Percentiles rank a stretch among this genome's conserved stretches.
These are phyloP conservation scores for Sorex araneus DNA, from an alignment of 2,113 vertebrate genomes.

Conservation along the genomic window DNA sequence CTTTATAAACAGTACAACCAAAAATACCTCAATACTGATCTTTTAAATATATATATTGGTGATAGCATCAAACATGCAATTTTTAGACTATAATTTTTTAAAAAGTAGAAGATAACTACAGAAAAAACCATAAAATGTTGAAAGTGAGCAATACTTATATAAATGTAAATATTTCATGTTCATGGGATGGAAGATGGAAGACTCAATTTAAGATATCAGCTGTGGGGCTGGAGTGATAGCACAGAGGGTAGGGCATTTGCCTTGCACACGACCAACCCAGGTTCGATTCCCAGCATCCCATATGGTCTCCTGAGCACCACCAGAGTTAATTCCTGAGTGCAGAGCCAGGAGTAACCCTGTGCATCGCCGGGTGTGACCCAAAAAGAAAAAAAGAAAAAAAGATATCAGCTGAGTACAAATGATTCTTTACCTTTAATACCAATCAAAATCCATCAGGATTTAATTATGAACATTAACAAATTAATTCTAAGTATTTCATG, in stretches of 20 bases:
- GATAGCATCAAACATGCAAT: not conserved
- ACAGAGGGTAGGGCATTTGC: too few species aligned
- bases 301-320: too few species aligned
- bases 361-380: too few species aligned
- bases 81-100: not conserved
- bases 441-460: not conserved
- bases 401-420: not conserved
- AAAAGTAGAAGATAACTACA: not conserved
- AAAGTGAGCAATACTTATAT: not conserved
- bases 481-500: not conserved
- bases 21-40: not conserved
- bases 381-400: not conserved
- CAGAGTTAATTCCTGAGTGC: too few species aligned
- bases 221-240: not conserved
- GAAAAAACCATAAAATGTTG: not conserved
- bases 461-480: slow-evolving; percentile 10
- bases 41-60: not conserved
- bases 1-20: not conserved
- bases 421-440: not conserved
- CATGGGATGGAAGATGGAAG: not conserved
- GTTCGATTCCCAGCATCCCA: too few species aligned
- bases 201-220: not conserved
- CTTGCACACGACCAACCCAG: too few species aligned
- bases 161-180: not conserved
- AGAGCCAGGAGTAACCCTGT: too few species aligned